Base-by-base conservation (phyloP, 2,797 vertebrate genomes). In the Sus cebifrons region DNA sequence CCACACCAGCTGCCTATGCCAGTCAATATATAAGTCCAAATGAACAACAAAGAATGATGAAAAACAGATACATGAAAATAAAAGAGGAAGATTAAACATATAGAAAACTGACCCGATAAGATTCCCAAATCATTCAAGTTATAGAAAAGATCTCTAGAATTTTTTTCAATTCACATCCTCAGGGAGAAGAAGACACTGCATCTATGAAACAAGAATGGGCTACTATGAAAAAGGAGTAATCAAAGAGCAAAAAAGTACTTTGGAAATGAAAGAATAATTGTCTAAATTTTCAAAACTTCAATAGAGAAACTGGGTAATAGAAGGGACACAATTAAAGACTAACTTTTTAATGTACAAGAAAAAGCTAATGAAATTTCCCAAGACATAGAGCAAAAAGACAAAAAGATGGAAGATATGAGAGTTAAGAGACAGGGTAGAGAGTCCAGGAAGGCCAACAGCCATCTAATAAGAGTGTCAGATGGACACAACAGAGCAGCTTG, bases 281-380 rank as follows among this genome's bases (percentile, higher is more conserved):
- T 62, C 21, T 27, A 64, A 21, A 52, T 83, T 96, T 87, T 79
- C 1, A 67, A 89, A 97, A 89, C 58, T n/a, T 29, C 64, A 56
- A 0, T 17, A 2, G 12, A 88, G 44, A 93, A 36, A 54, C 16
- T 88, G 32, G 29, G 67, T 62, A 92, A 94, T 73, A 89, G 52
- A 78, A 90, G n/a, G 27, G 12, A 71, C 56, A 62, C 16, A 71
- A 16, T 17, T 81, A 64, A 94, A 91, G 29, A 81, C 10, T 86
- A 92, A 84, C 29, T 44, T 91, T 27, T 93, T 87, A 71, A 86
- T 74, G 32, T 71, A 86, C 89, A 88, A 93, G 64, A 89, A 83
- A 87, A 94, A 54, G 83, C 81, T 85, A 85, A 68, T 92, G 86
- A 58, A 81, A 83, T 85, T 92, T 8, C 58, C 40, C 14, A 92